Conservation (phyloP, 2,113 vertebrate genomes). For the Spea bombifrons region DNA sequence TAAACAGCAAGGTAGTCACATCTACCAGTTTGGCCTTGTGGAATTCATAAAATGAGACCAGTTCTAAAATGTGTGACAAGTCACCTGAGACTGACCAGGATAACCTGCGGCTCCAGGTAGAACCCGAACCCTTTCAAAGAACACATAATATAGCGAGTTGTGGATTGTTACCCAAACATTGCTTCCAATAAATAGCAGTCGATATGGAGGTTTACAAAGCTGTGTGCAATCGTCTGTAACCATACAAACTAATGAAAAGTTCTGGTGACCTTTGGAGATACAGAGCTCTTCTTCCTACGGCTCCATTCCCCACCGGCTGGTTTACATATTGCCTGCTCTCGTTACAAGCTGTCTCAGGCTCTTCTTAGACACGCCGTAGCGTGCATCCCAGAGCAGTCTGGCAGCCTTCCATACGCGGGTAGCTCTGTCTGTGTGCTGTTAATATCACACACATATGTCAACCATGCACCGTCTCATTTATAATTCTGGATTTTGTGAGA, state of each 20-base stretch:
- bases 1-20: too few species aligned
- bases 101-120: too few species aligned
- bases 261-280: constrained; percentile 25
- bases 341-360: constrained; percentile 36
- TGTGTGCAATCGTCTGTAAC: constrained; percentile 1
- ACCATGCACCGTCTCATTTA: background rate
- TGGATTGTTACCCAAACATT: background rate
- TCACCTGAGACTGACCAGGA: too few species aligned
- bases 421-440: background rate
- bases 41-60: too few species aligned
- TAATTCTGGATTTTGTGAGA: background rate
- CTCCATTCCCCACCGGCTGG: constrained; percentile 17
- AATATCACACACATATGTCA: background rate
- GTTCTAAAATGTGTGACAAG: too few species aligned
- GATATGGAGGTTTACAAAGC: background rate
- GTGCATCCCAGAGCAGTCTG: constrained; percentile 18
- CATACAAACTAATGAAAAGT: background rate
- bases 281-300: background rate
- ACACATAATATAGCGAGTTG: too few species aligned
- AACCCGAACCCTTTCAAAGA: too few species aligned
- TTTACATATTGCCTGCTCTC: constrained; percentile 14
- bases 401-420: constrained; percentile 7
- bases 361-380: constrained; percentile 15
- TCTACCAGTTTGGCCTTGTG: too few species aligned
- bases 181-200: background rate